Conservation (phyloP, 2,797 vertebrate genomes). For the Helostoma temminkii region DNA sequence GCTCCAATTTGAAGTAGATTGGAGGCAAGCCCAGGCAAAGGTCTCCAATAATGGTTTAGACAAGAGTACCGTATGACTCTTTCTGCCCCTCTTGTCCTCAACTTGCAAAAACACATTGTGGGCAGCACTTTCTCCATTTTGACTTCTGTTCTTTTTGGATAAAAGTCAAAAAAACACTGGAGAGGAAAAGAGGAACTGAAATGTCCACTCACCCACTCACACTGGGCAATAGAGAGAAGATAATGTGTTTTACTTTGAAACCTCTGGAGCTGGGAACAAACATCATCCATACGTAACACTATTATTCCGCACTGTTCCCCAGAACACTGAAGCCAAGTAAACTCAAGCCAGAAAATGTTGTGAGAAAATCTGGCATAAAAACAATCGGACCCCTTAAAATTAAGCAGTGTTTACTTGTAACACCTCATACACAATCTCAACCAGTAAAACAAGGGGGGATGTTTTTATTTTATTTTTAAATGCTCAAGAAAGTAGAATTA, state of each 20-base stretch:
- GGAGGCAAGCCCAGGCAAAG: slow-evolving; percentile 42
- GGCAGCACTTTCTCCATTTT: slow-evolving; percentile 21
- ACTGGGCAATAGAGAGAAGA: not conserved
- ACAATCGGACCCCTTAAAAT: not conserved
- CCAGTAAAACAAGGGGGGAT: not conserved
- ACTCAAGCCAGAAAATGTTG: not conserved
- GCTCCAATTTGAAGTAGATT: slow-evolving; percentile 42
- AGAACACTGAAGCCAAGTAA: slow-evolving; percentile 10
- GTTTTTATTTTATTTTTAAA: too few relatives aligned
- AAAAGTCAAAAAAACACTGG: not conserved
- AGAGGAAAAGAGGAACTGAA: slow-evolving; percentile 9
- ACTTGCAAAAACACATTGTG: slow-evolving; percentile 32
- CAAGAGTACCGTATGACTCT: slow-evolving; percentile 27
- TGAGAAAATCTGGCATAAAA: slow-evolving; percentile 11
- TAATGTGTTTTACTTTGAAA: slow-evolving; percentile 32
- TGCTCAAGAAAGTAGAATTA: too few relatives aligned
- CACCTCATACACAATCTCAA: too few relatives aligned
- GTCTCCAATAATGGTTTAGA: slow-evolving; percentile 48
- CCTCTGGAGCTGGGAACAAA: slow-evolving; percentile 22
- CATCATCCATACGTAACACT: slow-evolving; percentile 20
- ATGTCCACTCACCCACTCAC: slow-evolving; percentile 33
- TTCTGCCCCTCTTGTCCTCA: slow-evolving; percentile 34
- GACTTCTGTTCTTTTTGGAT: slow-evolving; percentile 8
- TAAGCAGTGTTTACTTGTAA: too few relatives aligned
- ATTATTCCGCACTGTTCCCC: slow-evolving; percentile 3